Percentiles rank a stretch among this genome's conserved stretches.
phyloP scores from a whole-genome alignment of 2,797 vertebrate genomes.

The Trachurus trachurus region DNA sequence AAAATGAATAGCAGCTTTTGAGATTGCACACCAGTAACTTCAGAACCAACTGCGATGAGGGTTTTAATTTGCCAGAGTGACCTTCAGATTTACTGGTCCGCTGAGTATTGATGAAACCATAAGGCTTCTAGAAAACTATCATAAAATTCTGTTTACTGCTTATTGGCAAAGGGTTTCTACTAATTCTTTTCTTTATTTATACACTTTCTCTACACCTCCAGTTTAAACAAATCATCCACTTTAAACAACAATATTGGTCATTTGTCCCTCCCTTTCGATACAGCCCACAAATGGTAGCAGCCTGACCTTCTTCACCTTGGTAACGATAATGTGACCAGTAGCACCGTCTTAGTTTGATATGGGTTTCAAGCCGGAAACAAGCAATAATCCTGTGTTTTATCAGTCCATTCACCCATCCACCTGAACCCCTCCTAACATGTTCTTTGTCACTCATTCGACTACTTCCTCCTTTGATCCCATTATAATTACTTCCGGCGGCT shows the following conservation, averaged over 20 bases:
- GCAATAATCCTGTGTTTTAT: too few relatives aligned
- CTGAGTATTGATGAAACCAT: slow-evolving; percentile 59
- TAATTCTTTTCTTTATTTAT: slow-evolving; percentile 30
- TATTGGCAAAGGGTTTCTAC: slow-evolving; percentile 19
- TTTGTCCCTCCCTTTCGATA: neutral
- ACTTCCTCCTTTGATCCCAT: neutral
- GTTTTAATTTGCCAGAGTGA: slow-evolving; percentile 64
- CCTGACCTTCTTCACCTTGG: neutral
- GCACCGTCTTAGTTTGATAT: neutral
- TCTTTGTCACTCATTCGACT: neutral
- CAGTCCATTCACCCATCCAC: neutral
- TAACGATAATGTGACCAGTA: neutral
- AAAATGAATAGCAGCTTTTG: slow-evolving; percentile 35
- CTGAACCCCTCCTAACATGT: neutral
- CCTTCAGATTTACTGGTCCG: slow-evolving; percentile 49
- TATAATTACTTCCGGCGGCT: neutral
- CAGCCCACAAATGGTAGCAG: neutral
- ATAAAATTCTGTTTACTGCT: slow-evolving; percentile 49
- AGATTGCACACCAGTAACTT: slow-evolving; percentile 30
- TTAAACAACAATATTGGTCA: neutral
- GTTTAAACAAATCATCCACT: neutral
- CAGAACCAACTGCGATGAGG: slow-evolving; percentile 18
- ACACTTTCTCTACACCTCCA: slow-evolving; percentile 12
- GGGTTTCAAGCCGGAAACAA: too few relatives aligned
- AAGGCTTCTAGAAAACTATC: slow-evolving; percentile 44